A percentile compares a stretch with the other conserved stretches of the same genome.
These are phyloP conservation scores for Synergus umbraculus DNA, from an alignment of 2,888 invertebrate genomes.

Conservation along the genomic window DNA sequence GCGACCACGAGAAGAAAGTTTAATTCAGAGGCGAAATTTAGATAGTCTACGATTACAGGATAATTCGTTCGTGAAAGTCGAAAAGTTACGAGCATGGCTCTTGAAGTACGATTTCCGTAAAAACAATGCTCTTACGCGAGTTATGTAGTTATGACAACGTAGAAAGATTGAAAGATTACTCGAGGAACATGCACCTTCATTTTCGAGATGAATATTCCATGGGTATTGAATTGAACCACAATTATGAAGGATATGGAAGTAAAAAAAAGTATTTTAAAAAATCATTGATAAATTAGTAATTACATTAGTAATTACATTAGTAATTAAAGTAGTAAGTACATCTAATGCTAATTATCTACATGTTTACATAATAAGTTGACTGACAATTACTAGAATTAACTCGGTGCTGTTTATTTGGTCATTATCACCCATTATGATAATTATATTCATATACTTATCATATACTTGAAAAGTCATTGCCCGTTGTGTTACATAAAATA, in stretches of 20 bases:
- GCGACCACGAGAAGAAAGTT: conserved; percentile 56
- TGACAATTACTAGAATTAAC: conserved; percentile 2
- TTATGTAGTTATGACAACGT: conserved; percentile 35
- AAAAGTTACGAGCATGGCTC: conserved; percentile 38
- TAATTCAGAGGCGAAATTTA: conserved; percentile 49
- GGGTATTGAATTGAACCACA: too few relatives aligned
- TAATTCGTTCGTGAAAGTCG: conserved; percentile 45
- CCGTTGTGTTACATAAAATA: neutral
- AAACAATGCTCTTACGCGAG: conserved; percentile 29
- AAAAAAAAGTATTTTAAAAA: neutral
- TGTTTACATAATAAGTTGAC: neutral
- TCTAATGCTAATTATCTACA: neutral
- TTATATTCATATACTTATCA: neutral
- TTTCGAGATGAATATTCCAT: neutral
- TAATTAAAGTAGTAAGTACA: too few relatives aligned
- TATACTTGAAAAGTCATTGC: conserved; percentile 37
- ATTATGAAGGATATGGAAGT: too few relatives aligned
- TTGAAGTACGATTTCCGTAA: conserved; percentile 41
- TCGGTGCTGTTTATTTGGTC: conserved; percentile 8
- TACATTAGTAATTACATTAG: neutral
- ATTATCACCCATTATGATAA: conserved; percentile 24
- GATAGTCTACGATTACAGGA: conserved; percentile 47
- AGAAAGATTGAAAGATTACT: conserved; percentile 16
- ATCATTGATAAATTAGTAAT: neutral
- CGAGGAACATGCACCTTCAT: neutral